Conservation (phyloP, 35 echinoderm and acorn worm genomes). For the Patiria miniata region DNA sequence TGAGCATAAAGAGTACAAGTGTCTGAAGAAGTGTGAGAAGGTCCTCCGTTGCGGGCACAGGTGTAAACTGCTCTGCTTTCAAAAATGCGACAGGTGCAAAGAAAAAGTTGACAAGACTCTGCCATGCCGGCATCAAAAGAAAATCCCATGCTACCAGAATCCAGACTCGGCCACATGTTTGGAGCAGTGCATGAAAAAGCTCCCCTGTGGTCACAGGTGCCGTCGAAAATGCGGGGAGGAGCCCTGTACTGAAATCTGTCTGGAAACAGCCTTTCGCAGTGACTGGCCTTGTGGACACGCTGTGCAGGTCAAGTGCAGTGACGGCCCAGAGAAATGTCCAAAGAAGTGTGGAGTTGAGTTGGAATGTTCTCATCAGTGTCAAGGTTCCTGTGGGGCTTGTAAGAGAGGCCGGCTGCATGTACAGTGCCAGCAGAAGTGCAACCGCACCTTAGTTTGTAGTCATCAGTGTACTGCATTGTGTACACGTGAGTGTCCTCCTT, state of each 20-base stretch:
- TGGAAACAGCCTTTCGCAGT: conserved; percentile 7
- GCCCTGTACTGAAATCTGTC: conserved; percentile 51
- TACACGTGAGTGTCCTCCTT: conserved; percentile 81
- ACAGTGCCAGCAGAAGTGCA: conserved; percentile 67
- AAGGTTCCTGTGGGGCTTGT: conserved; percentile 56
- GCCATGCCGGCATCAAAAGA: conserved; percentile 51
- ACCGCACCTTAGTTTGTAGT: conserved; percentile 76
- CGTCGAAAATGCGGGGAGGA: conserved; percentile 65
- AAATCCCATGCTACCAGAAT: conserved; percentile 56
- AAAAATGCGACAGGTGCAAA: conserved; percentile 44
- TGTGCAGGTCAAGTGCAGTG: conserved; percentile 61
- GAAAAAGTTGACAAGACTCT: conserved; percentile 19
- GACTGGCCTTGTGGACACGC: conserved; percentile 74
- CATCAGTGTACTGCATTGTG: conserved; percentile 72
- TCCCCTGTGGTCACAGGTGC: conserved; percentile 71
- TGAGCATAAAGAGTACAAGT: conserved; percentile 73
- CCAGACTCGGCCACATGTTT: conserved; percentile 31
- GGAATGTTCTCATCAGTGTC: conserved; percentile 72
- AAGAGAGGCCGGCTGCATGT: conserved; percentile 55
- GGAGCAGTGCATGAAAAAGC: conserved; percentile 22
- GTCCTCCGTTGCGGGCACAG: conserved; percentile 31
- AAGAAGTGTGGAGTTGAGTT: conserved; percentile 43
- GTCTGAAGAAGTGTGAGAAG: conserved; percentile 66
- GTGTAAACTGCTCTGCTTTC: conserved; percentile 55
- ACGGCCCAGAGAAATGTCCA: conserved; percentile 49